Percentiles rank a stretch among this genome's conserved stretches.
These are phyloP conservation scores for Falco peregrinus DNA, from an alignment of 2,797 vertebrate genomes.

Conservation along the genomic window DNA sequence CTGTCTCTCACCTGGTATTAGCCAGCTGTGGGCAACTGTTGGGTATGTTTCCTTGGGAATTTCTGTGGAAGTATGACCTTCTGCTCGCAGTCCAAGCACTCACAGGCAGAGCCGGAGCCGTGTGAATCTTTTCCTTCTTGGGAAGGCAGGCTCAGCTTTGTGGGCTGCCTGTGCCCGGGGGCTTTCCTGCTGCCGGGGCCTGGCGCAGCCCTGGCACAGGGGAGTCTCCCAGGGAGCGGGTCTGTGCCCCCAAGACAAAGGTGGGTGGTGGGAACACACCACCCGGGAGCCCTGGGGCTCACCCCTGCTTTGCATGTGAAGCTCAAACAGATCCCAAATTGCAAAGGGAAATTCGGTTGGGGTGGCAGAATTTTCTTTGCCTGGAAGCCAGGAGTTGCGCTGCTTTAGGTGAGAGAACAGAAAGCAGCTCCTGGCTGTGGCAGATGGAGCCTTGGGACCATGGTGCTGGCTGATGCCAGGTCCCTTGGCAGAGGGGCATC, in stretches of 20 bases:
- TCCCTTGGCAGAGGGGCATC: background rate
- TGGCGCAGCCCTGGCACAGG: rapidly evolving
- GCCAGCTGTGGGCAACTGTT: rapidly evolving
- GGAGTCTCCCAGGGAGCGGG: background rate
- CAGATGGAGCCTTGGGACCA: background rate
- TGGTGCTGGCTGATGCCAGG: background rate
- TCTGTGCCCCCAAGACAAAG: rapidly evolving
- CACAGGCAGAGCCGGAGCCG: background rate
- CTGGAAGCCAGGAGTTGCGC: background rate
- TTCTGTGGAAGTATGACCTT: background rate
- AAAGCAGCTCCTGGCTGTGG: background rate
- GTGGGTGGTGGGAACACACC: background rate
- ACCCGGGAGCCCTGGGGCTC: background rate
- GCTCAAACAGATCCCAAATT: background rate
- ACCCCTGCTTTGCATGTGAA: background rate
- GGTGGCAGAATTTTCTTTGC: background rate
- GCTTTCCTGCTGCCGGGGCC: background rate
- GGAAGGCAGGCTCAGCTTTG: background rate
- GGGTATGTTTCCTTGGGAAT: background rate
- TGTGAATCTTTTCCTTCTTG: background rate
- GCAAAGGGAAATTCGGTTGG: background rate
- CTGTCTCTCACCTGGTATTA: background rate
- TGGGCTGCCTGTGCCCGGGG: background rate
- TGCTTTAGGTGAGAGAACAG: background rate
- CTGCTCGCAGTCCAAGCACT: background rate